phyloP scores from a whole-genome alignment of 2,888 invertebrate species.

The Siphlonurus alternatus region DNA sequence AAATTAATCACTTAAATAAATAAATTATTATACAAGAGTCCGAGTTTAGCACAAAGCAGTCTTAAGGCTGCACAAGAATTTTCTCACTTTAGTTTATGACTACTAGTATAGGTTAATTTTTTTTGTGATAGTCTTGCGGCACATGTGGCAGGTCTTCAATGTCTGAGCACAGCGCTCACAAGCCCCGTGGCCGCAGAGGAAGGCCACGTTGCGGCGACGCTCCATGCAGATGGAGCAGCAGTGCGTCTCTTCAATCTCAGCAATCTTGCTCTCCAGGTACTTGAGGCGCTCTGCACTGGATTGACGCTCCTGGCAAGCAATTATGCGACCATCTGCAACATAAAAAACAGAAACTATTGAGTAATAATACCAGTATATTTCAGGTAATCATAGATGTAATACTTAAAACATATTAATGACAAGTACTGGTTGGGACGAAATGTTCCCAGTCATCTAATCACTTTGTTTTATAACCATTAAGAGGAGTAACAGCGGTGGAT shows the following conservation, averaged over 20 bases:
- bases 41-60: too few species aligned
- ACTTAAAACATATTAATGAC: too few species aligned
- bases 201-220: constrained; percentile 59
- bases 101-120: constrained; percentile 48
- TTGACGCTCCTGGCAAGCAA: constrained; percentile 29
- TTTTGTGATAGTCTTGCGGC: constrained; percentile 55
- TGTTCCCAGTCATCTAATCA: too few species aligned
- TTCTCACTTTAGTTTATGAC: too few species aligned
- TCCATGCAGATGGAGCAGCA: constrained; percentile 84
- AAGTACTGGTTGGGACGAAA: too few species aligned
- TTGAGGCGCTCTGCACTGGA: constrained; percentile 47
- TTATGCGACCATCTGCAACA: constrained; percentile 25
- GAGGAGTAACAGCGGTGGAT: too few species aligned
- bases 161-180: constrained; percentile 69
- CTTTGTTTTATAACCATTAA: too few species aligned
- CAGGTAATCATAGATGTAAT: too few species aligned
- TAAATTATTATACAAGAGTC: too few species aligned
- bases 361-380: too few species aligned
- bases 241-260: constrained; percentile 72
- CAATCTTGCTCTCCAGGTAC: constrained; percentile 58
- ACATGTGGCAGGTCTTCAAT: constrained; percentile 73
- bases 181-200: constrained; percentile 76
- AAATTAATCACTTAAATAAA: too few species aligned
- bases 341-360: constrained; percentile 21
- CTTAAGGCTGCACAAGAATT: too few species aligned